Percentiles rank a stretch among this genome's conserved stretches.
Conservation (phyloP, 2,888 invertebrate species). For the Hyles lineata region DNA sequence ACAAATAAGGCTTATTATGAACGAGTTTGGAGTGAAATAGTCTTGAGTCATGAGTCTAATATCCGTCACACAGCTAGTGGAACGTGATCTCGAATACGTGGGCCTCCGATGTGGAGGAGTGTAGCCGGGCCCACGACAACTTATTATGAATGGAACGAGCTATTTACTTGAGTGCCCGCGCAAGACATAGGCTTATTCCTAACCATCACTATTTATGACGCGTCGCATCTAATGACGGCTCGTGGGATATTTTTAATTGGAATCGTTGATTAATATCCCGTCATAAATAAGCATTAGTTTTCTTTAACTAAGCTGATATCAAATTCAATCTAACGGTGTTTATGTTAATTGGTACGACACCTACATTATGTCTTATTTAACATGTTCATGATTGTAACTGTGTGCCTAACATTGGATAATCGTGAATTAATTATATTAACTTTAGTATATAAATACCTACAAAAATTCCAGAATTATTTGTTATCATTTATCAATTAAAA, state of each 20-base stretch:
- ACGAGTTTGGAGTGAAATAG: not conserved
- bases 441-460: not conserved
- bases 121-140: conserved; percentile 34
- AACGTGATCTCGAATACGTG: conserved; percentile 34
- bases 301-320: not conserved
- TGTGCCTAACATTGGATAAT: not conserved
- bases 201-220: not conserved
- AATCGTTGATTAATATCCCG: not conserved
- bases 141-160: conserved; percentile 27
- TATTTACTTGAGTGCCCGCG: conserved; percentile 14
- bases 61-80: conserved; percentile 16
- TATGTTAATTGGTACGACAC: conserved; percentile 10
- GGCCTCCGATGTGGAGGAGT: conserved; percentile 33
- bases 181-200: not conserved
- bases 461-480: too few species aligned
- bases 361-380: conserved; percentile 11
- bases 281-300: conserved; percentile 9
- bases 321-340: conserved; percentile 2
- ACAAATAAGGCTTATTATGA: too few species aligned
- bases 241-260: conserved; percentile 19
- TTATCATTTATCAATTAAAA: too few species aligned
- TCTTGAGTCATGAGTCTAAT: conserved; percentile 6
- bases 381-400: not conserved
- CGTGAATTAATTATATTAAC: not conserved
- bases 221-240: not conserved